Evolutionary conservation across 2,797 vertebrate species (phyloP).

Genomic region (Benthosema pterotum): DNA sequence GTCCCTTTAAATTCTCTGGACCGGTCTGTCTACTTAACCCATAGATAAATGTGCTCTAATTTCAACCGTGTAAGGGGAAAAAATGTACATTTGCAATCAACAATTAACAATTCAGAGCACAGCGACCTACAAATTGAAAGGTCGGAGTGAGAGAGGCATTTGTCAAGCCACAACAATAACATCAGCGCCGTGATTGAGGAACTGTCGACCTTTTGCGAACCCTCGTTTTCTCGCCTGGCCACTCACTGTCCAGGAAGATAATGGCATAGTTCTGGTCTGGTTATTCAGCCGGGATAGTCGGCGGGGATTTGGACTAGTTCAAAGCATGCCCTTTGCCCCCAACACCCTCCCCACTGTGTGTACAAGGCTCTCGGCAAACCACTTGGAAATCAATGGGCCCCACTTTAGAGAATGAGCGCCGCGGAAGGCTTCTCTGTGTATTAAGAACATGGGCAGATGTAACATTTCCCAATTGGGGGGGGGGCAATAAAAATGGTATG

Average conservation of each 20-base stretch:
- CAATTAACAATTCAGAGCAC: too few species aligned
- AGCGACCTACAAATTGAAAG: too few species aligned
- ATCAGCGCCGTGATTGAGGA: not conserved
- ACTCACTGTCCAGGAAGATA: slow-evolving; percentile 46
- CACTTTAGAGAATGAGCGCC: slow-evolving; percentile 19
- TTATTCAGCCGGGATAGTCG: slow-evolving; percentile 37
- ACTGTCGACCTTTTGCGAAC: slow-evolving; percentile 33
- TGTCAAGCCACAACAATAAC: not conserved
- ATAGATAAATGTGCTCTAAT: too few species aligned
- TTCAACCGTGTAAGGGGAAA: too few species aligned
- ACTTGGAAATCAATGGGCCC: slow-evolving; percentile 47
- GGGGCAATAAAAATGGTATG: too few species aligned
- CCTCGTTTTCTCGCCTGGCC: slow-evolving; percentile 38
- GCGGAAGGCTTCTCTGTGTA: slow-evolving; percentile 17
- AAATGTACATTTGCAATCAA: too few species aligned
- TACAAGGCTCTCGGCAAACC: slow-evolving; percentile 19
- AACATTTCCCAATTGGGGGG: too few species aligned
- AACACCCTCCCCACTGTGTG: slow-evolving; percentile 23
- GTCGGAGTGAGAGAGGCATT: too few species aligned
- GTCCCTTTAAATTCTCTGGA: too few species aligned
- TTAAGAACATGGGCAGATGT: too few species aligned
- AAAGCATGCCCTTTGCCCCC: slow-evolving; percentile 37
- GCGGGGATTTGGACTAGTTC: slow-evolving; percentile 49
- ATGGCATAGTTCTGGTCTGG: slow-evolving; percentile 54
- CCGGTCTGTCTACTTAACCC: too few species aligned